Base-by-base conservation (phyloP, 2,797 vertebrate genomes). In the Danio jaintianensis region DNA sequence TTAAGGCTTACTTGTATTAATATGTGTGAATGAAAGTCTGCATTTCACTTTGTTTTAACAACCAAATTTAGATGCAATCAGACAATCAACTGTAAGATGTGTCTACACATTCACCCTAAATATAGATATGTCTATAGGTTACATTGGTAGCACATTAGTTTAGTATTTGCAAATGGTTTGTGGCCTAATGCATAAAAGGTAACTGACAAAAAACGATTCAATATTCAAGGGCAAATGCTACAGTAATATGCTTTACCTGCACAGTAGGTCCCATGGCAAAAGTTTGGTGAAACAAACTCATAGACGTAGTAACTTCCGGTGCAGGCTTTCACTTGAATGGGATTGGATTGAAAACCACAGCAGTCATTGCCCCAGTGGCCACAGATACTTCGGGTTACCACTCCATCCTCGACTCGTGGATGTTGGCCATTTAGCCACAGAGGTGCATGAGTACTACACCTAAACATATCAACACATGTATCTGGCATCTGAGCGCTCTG, bases 351-450 rank as follows among this genome's bases (percentile, higher is more conserved):
- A 13, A 80, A 73, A 58, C 0, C 55, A 47, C 78, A 80, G 70
- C 78, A 80, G 40, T 74, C 1, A 5, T 12, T 16, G 2, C 7
- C 9, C 59, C 50, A 55, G 61, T 63, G 53, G 43, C 69, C 69
- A 4, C 78, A 80, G n/a, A 80, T 61, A 56, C 1, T 29, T 59
- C 55, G 40, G 3, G 40, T 29, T 16, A 73, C 70, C 53, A 73
- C 55, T 36, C 70, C 70, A 59, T 80, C 78, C 8, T 66, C 50
- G 15, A 74, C 42, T 18, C 1, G 18, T 12, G 81, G 81, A 20
- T 83, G 81, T 18, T 64, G 15, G 55, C 50, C 64, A 4, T 80
- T 83, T 11, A 79, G 50, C 82, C 82, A 83, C 12, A 83, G 50
- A 29, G 82, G 77, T 4, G 48, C 55, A 20, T 83, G 18, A 40